Evolutionary conservation across 2,888 invertebrate genomes (phyloP).

Genomic region (Ellobium chinense): DNA sequence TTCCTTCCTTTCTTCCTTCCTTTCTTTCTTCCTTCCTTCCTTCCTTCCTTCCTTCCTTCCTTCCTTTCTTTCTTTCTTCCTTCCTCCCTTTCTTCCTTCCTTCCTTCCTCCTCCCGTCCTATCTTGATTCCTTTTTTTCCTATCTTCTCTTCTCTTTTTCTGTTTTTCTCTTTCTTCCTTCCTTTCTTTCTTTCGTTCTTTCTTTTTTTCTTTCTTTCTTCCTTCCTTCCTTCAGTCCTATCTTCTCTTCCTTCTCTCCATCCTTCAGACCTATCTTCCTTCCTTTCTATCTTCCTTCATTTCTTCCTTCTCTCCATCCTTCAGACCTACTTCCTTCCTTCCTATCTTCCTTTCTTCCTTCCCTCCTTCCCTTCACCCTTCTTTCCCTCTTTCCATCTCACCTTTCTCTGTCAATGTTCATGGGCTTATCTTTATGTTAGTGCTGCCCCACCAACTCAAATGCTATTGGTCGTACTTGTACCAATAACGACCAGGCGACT

Average conservation of each 20-base stretch:
- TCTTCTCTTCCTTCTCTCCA: neutral
- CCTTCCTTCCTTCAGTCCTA: neutral
- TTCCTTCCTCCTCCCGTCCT: neutral
- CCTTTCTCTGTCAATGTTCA: neutral
- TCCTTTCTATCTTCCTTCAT: neutral
- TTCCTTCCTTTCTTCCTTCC: neutral
- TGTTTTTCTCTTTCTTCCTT: neutral
- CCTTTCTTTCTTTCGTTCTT: neutral
- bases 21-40: neutral
- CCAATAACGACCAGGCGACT: no score
- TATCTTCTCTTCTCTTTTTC: neutral
- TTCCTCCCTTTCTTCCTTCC: neutral
- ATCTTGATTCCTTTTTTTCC: neutral
- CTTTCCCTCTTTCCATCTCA: neutral
- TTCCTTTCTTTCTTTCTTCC: neutral
- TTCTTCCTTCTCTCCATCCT: neutral
- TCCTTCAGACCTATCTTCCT: neutral
- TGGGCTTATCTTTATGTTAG: no score
- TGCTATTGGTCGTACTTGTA: no score
- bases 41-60: neutral
- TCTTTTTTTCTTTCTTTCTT: neutral
- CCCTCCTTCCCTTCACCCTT: constrained; percentile 14
- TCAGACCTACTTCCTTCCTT: neutral
- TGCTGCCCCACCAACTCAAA: no score
- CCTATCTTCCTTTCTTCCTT: neutral